Conservation (phyloP, 2,888 invertebrate genomes). For the Aricia artaxerxes region DNA sequence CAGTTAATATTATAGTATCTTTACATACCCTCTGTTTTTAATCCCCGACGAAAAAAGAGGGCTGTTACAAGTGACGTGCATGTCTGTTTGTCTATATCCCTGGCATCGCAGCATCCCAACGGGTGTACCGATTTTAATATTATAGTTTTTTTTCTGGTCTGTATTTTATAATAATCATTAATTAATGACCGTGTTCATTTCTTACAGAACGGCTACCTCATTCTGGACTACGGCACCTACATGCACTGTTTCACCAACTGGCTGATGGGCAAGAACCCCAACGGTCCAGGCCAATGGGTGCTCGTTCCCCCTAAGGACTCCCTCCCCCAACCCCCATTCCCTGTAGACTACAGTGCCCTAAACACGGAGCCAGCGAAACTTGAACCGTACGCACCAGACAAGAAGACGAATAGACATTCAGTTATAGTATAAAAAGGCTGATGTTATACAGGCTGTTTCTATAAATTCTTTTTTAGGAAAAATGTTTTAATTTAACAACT, state of each 20-base stretch:
- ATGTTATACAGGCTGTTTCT: not conserved
- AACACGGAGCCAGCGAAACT: conserved; percentile 85
- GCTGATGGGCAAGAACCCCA: conserved; percentile 86
- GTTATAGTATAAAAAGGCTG: conserved; percentile 79
- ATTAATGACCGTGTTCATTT: conserved; percentile 31
- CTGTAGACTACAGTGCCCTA: conserved; percentile 87
- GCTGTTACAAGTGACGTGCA: too few species aligned
- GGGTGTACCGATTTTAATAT: too few species aligned
- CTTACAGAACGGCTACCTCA: conserved; percentile 84
- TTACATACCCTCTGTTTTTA: too few species aligned
- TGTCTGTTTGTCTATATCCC: too few species aligned
- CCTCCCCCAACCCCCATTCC: conserved; percentile 82
- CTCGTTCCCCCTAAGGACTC: conserved; percentile 82
- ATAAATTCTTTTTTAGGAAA: not conserved
- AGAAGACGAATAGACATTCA: conserved; percentile 85
- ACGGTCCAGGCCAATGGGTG: conserved; percentile 88
- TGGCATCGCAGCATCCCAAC: too few species aligned
- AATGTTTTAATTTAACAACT: not conserved
- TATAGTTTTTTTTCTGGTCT: too few species aligned
- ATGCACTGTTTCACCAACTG: conserved; percentile 88
- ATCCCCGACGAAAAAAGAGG: too few species aligned
- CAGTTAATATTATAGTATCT: too few species aligned
- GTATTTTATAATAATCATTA: too few species aligned
- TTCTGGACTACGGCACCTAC: conserved; percentile 84
- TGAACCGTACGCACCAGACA: conserved; percentile 85